phyloP scores from a whole-genome alignment of 2,113 vertebrate genomes.

The Elephas maximus region DNA sequence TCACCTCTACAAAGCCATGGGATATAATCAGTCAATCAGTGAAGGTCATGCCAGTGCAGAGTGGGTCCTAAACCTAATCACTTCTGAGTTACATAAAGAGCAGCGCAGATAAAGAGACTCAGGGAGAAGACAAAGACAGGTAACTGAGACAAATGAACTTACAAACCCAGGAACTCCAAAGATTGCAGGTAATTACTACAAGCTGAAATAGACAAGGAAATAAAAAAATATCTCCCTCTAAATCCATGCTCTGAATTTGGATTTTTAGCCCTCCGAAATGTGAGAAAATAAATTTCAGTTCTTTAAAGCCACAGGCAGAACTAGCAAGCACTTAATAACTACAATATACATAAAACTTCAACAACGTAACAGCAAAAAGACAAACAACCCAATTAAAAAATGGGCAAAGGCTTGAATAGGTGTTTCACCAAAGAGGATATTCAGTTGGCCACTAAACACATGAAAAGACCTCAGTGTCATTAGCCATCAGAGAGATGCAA shows the following conservation, averaged over 20 bases:
- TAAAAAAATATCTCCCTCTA: no score
- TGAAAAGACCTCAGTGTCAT: not conserved
- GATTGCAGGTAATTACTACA: no score
- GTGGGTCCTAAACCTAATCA: not conserved
- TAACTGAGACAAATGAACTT: not conserved
- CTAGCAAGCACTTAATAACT: no score
- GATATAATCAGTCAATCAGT: not conserved
- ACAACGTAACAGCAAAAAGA: no score
- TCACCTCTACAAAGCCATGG: not conserved
- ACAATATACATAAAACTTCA: no score
- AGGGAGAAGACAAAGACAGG: not conserved
- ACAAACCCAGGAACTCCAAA: no score
- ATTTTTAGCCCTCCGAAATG: no score
- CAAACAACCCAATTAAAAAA: not conserved
- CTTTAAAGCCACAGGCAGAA: no score
- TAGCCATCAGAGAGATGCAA: no score
- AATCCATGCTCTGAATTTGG: no score
- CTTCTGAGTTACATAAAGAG: not conserved
- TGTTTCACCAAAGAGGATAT: not conserved
- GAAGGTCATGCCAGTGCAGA: not conserved
- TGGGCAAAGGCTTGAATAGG: not conserved
- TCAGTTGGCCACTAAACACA: not conserved
- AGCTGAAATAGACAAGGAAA: no score
- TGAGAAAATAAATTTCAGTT: no score
- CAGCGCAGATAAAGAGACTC: not conserved